Evolutionary conservation across 1,140 invertebrate genomes (phyloP), one percentile per base, ranked within the genome.

Genomic region (Bombus polaris): DNA sequence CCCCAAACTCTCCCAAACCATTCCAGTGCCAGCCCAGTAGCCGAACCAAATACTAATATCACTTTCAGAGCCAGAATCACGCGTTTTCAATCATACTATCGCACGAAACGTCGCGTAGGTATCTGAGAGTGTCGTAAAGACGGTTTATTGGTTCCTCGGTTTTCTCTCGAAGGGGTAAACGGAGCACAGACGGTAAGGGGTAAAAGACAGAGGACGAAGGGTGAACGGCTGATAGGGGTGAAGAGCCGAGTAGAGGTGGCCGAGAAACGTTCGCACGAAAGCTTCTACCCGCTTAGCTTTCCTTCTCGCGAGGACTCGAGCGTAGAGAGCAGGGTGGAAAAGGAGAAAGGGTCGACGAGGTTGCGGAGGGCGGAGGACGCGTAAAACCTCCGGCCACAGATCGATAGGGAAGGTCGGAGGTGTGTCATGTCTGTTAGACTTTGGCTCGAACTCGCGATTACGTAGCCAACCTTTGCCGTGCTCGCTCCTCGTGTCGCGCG

Each of bases 391-490:
- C 91, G 89, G 93, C 93, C 91, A 83, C 92, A 91, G 94, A 95
- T 94, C 94, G 93, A 95, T 95, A 95, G 93, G 93, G 92, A 94
- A 94, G 94, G 94, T 94, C 93, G 94, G 93, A 94, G 94, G 94
- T 93, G 93, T 93, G 93, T 93, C 93, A 92, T 93, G 92, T 93
- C 93, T 93, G 92, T 93, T 93, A 92, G 88, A 93, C 91, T 90
- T 92, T 92, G 88, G 87, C 89, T 83, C 80, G 71, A 88, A 91
- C 88, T 89, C 88, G 74, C 73, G 87, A 71, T 90, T 89, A 87
- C 79, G 85, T 87, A 87, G 72, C 62, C 71, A 86, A 75, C 83
- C 77, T 78, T 79, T 57, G 80, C 84, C 47, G 77, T 77, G 74
- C 59, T 65, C 76, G 62, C 12, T 65, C 62, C n/a, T n/a, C 66